Conservation (phyloP, 2,113 vertebrate genomes). For the Sminthopsis crassicaudata region DNA sequence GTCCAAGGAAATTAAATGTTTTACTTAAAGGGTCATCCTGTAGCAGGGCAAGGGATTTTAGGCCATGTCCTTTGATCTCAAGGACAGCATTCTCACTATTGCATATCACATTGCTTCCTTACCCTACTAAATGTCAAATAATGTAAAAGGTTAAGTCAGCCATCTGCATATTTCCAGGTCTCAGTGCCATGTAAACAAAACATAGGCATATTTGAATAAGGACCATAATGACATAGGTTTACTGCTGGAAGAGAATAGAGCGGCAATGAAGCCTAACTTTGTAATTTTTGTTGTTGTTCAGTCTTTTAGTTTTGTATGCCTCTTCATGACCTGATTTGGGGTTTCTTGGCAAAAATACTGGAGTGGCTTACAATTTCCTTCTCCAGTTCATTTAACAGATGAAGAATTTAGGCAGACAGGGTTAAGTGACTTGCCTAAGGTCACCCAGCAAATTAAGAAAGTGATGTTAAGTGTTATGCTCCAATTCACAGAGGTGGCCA, state of each 20-base stretch:
- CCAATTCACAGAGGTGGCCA: not conserved
- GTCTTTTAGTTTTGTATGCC: not conserved
- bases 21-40: not conserved
- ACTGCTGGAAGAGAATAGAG: not conserved
- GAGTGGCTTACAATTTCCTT: not conserved
- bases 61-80: not conserved
- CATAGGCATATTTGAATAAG: not conserved
- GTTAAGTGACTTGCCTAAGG: not conserved
- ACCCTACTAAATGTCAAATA: conserved; percentile 25
- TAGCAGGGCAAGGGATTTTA: not conserved
- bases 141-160: conserved; percentile 38
- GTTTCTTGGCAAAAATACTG: not conserved
- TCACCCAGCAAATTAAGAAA: not conserved
- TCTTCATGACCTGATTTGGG: not conserved
- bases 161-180: conserved; percentile 53
- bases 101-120: not conserved
- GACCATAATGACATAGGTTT: not conserved
- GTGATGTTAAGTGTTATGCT: not conserved
- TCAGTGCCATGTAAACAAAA: conserved; percentile 51
- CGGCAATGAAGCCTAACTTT: not conserved
- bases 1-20: not conserved
- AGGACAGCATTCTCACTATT: not conserved
- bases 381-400: not conserved
- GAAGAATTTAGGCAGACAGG: not conserved
- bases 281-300: not conserved